Evolutionary conservation across 2,888 invertebrate genomes (phyloP).

Genomic region (Harpagoxenus sublaevis): DNA sequence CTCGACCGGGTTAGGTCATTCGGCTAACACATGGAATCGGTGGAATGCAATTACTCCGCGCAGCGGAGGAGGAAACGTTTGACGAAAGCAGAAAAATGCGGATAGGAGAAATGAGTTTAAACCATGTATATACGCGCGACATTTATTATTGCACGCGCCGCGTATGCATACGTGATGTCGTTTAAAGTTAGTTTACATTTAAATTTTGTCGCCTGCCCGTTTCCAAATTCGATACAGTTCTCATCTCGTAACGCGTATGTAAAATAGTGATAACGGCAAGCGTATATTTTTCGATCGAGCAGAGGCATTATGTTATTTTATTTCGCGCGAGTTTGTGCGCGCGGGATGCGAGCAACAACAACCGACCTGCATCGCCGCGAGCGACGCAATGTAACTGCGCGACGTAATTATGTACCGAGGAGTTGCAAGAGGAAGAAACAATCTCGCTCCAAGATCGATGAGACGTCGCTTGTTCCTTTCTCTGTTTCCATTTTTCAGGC

Average conservation of each 20-base stretch:
- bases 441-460: constrained; percentile 67
- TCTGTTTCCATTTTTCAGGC: constrained; percentile 68
- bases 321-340: not conserved
- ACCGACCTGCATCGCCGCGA: not conserved
- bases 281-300: constrained; percentile 8
- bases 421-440: constrained; percentile 59
- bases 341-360: not conserved
- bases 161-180: constrained; percentile 35
- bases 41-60: constrained; percentile 49
- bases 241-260: constrained; percentile 35
- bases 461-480: constrained; percentile 67
- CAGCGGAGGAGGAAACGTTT: constrained; percentile 8
- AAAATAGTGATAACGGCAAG: constrained; percentile 4
- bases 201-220: constrained; percentile 14
- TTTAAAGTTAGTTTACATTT: constrained; percentile 38
- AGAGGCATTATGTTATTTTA: constrained; percentile 3
- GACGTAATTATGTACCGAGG: constrained; percentile 43
- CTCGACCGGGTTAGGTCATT: constrained; percentile 25
- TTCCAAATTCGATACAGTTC: constrained; percentile 18
- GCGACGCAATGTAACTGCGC: not conserved
- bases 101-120: constrained; percentile 25
- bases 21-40: constrained; percentile 57
- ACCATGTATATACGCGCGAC: not conserved
- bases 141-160: constrained; percentile 28
- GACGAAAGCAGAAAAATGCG: constrained; percentile 49